Evolutionary conservation across 2,797 vertebrate genomes (phyloP).

Genomic region (Stomatorhinus walkeri): DNA sequence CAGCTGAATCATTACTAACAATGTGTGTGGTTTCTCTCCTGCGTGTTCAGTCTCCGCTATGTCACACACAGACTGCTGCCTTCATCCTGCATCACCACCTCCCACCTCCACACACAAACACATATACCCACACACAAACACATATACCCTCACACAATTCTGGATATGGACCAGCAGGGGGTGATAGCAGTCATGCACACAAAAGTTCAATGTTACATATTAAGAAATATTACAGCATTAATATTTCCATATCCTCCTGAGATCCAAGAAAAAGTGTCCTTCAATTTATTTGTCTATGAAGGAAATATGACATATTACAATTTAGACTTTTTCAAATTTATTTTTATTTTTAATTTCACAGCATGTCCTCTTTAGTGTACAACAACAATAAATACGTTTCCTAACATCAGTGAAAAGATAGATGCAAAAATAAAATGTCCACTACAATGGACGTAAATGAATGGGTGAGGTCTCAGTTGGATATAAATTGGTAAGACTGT

Average conservation of each 20-base stretch:
- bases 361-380: no score
- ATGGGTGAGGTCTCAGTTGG: no score
- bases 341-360: no score
- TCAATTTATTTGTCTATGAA: no score
- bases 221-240: neutral
- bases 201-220: neutral
- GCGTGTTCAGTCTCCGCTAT: neutral
- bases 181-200: neutral
- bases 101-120: neutral
- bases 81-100: conserved; percentile 30
- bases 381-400: no score
- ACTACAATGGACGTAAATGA: no score
- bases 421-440: no score
- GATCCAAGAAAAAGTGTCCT: no score
- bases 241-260: neutral
- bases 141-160: neutral
- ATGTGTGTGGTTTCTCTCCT: neutral
- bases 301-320: no score
- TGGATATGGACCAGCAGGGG: no score
- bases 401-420: no score
- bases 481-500: neutral
- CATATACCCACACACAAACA: neutral
- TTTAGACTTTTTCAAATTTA: no score
- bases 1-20: conserved; percentile 12
- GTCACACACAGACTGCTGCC: neutral